Conservation (phyloP, 2,888 invertebrate species). For the Pasiphila rectangulata region DNA sequence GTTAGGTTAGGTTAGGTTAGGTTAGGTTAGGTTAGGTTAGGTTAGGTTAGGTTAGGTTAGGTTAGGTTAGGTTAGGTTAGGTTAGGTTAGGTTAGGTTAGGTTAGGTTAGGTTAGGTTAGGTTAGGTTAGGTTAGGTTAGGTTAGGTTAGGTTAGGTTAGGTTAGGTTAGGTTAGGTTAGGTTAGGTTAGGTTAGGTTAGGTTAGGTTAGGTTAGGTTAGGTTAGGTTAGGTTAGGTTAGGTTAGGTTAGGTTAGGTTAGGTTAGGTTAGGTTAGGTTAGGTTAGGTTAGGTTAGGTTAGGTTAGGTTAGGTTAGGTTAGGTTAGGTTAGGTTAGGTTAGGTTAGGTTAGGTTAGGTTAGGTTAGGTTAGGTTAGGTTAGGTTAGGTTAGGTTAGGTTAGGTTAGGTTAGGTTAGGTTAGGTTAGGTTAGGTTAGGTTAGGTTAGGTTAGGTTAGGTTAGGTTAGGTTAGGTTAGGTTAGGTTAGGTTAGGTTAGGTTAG, state of each 20-base stretch:
- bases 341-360: slow-evolving; percentile 37
- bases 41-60: too few relatives aligned
- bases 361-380: too few relatives aligned
- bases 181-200: slow-evolving; percentile 22
- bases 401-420: too few relatives aligned
- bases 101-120: too few relatives aligned
- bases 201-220: slow-evolving; percentile 25
- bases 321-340: slow-evolving; percentile 35
- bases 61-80: too few relatives aligned
- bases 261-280: slow-evolving; percentile 36
- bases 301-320: slow-evolving; percentile 21
- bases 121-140: slow-evolving; percentile 8
- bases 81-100: too few relatives aligned
- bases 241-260: slow-evolving; percentile 37
- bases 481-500: slow-evolving; percentile 37
- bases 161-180: slow-evolving; percentile 17
- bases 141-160: slow-evolving; percentile 10
- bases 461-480: slow-evolving; percentile 35
- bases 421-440: too few relatives aligned
- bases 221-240: slow-evolving; percentile 36
- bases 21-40: too few relatives aligned
- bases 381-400: too few relatives aligned
- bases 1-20: too few relatives aligned
- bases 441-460: slow-evolving; percentile 25
- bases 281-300: slow-evolving; percentile 25